Evolutionary conservation across 2,888 invertebrate genomes (phyloP), one percentile per base, ranked within the genome.

Genomic region (Vannuccia rotundouncinata): DNA sequence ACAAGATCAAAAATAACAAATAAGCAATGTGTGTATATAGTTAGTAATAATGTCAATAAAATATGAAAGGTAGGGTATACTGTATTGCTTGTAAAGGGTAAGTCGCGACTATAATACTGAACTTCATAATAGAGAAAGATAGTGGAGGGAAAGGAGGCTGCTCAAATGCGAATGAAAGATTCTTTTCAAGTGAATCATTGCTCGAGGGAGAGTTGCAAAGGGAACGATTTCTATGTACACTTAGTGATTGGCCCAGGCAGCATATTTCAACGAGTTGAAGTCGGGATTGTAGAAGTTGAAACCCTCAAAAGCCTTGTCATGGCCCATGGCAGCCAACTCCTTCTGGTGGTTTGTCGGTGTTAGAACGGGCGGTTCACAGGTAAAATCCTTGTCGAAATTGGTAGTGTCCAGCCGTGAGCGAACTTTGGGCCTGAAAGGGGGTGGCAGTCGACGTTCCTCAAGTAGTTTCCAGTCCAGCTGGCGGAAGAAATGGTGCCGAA

Each of bases 341-440:
- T 97, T 96, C 90, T 95, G 94, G 81, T 91, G 90, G 85, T 94
- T 93, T 83, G 97, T 93, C 75, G 97, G 97, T 82, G 99, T 98
- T 84, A 99, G 91, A 80, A 93, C 92, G 74, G 99, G 98, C 85
- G 98, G 97, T 90, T 99, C 99, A 89, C 95, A 94, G 60, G 99
- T 99, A 90, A 99, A 99, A 91, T 99, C 78, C n/a, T 95, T 92
- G 90, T 99, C 99, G 90, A 99, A 99, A 91, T 99, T 99, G 87
- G 94, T 92, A 84, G 95, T 97, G 90, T 99, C 99, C 87, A 94
- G 94, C 90, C 94, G 93, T 88, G 92, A 93, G 91, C 93, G 94
- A 89, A 96, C 95, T 91, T 95, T 95, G 85, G 99, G 99, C 86
- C 94, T 93, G 91, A 99, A 98, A 85, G 99, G 99, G 85, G 99